Percentiles rank a stretch among this genome's conserved stretches.
Evolutionary conservation across 2,113 vertebrate genomes (phyloP).

Genomic region (Microcebus griseorufus): DNA sequence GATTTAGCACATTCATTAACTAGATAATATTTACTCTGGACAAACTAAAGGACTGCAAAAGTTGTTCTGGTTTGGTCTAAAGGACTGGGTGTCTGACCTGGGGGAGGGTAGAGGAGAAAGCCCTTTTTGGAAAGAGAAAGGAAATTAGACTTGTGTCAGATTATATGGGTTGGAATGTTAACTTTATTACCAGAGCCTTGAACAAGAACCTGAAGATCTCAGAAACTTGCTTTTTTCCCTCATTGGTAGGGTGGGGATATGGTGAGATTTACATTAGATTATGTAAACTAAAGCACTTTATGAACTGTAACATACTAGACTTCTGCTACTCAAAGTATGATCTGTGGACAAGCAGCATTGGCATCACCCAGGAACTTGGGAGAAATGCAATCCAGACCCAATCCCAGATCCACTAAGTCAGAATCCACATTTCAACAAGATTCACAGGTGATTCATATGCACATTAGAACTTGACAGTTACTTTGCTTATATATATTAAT

Average conservation of each 20-base stretch:
- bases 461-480: neutral
- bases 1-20: neutral
- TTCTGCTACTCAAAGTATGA: neutral
- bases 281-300: neutral
- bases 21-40: neutral
- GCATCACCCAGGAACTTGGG: neutral
- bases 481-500: neutral
- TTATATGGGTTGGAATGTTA: neutral
- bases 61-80: neutral
- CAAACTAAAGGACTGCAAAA: neutral
- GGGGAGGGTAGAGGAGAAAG: neutral
- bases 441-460: neutral
- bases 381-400: neutral
- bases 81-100: neutral
- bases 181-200: neutral
- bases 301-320: neutral
- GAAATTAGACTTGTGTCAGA: neutral
- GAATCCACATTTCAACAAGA: neutral
- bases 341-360: accelerated
- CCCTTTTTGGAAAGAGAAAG: neutral
- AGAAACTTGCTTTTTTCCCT: neutral
- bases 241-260: neutral
- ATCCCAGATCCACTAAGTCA: neutral
- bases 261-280: neutral
- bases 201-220: neutral